A percentile compares a stretch with the other conserved stretches of the same genome.
These are phyloP conservation scores for Rhagonycha lutea DNA, from an alignment of 2,888 invertebrate species.

Conservation along the genomic window DNA sequence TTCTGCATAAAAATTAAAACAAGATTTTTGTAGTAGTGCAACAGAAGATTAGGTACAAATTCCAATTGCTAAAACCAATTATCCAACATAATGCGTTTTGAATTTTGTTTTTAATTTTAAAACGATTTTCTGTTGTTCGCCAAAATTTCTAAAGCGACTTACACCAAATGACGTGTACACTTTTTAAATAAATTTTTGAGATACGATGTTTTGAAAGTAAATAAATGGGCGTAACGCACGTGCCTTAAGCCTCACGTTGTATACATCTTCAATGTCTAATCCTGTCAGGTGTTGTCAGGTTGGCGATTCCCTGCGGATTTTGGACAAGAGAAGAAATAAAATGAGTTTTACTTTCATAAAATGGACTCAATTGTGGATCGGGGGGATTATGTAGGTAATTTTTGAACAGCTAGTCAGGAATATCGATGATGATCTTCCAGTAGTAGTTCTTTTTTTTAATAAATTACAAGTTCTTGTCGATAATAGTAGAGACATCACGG, in stretches of 20 bases:
- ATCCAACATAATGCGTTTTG: background rate
- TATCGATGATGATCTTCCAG: no score
- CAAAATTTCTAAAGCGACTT: background rate
- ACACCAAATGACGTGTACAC: background rate
- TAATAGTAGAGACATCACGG: background rate
- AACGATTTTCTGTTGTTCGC: background rate
- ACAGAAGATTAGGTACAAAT: background rate
- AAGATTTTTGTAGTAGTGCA: no score
- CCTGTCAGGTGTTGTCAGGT: constrained; percentile 23
- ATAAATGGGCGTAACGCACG: constrained; percentile 11
- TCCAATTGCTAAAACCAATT: background rate
- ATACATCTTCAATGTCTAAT: background rate
- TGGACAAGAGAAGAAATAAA: background rate
- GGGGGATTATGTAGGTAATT: no score
- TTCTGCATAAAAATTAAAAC: no score
- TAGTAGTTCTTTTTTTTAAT: background rate
- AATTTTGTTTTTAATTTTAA: background rate
- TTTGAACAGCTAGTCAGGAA: no score
- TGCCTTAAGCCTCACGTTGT: constrained; percentile 10
- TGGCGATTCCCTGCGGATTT: background rate
- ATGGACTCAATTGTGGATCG: background rate
- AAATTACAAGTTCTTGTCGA: background rate
- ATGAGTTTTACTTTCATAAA: background rate
- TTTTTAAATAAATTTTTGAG: background rate
- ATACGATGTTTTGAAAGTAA: background rate